These are phyloP conservation scores for Apis mellifera DNA, from an alignment of 1,140 invertebrate species.

Conservation along the genomic window Amel_HAv3.1 CM009936.2:17442501-17443000, in stretches of 20 bases:
- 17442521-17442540: constrained; percentile 1
- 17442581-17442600: constrained; percentile 82
- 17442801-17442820: constrained; percentile 20
- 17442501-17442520: constrained; percentile 1
- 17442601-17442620: constrained; percentile 82
- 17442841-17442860: too few species aligned
- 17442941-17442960: too few species aligned
- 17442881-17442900: too few species aligned
- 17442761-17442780: constrained; percentile 25
- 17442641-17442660: constrained; percentile 70
- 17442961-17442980: too few species aligned
- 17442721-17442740: constrained; percentile 14
- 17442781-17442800: constrained; percentile 11
- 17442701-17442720: constrained; percentile 63
- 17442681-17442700: constrained; percentile 62
- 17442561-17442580: constrained; percentile 77
- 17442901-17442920: too few species aligned
- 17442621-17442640: constrained; percentile 81
- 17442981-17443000: too few species aligned
- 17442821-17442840: not conserved
- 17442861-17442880: too few species aligned
- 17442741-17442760: constrained; percentile 1
- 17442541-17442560: constrained; percentile 70
- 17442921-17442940: too few species aligned
- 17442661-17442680: constrained; percentile 71